A percentile compares a stretch with the other conserved stretches of the same genome.
Conservation (phyloP, 1,140 invertebrate genomes). For the Drosophila burlai region DNA sequence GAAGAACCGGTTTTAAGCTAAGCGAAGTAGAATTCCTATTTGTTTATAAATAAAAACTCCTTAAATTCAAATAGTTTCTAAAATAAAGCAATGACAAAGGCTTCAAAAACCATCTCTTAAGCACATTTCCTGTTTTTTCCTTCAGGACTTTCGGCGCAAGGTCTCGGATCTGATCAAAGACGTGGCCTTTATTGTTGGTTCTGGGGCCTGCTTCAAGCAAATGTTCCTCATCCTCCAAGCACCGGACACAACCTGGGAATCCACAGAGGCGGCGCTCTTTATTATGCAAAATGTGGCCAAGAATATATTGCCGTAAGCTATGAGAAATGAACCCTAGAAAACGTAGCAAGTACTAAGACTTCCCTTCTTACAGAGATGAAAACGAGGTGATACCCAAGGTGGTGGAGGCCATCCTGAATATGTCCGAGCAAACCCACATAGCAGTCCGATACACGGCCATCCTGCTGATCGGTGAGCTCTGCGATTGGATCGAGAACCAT, state of each 20-base stretch:
- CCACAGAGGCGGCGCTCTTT: constrained; percentile 97
- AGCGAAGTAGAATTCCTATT: not conserved
- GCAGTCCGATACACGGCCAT: constrained; percentile 96
- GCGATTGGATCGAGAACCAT: constrained; percentile 98
- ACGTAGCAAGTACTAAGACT: not conserved
- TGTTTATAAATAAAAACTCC: too few species aligned
- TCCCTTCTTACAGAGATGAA: constrained; percentile 90
- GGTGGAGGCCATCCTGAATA: constrained; percentile 94
- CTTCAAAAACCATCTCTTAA: not conserved
- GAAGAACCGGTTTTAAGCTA: not conserved
- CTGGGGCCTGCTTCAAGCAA: constrained; percentile 95
- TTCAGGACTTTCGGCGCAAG: constrained; percentile 94
- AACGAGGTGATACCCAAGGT: constrained; percentile 97
- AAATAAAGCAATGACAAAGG: not conserved
- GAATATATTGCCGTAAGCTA: constrained; percentile 96
- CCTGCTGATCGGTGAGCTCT: constrained; percentile 95
- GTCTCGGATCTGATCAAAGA: constrained; percentile 98
- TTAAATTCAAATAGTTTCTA: not conserved
- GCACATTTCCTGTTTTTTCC: constrained; percentile 13
- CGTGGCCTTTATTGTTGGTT: constrained; percentile 98
- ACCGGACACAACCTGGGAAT: constrained; percentile 93
- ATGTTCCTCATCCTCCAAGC: constrained; percentile 92
- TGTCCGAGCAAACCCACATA: constrained; percentile 94
- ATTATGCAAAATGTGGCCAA: constrained; percentile 98
- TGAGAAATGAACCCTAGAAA: not conserved